Evolutionary conservation across 2,888 invertebrate species (phyloP).

Genomic region (Xestoiulus laeticollis): DNA sequence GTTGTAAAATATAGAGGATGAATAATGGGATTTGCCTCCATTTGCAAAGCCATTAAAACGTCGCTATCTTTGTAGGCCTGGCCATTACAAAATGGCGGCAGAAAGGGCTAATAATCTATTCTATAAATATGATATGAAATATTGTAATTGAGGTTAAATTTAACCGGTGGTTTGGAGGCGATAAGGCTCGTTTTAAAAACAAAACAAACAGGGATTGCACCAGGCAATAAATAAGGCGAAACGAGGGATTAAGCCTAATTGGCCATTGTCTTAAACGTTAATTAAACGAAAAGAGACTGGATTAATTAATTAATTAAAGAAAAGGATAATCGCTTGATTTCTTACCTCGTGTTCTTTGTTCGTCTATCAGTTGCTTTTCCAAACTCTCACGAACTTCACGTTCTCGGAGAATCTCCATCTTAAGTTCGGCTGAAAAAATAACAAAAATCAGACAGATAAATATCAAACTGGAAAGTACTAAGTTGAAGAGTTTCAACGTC

Average conservation of each 20-base stretch:
- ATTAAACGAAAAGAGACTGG: conserved; percentile 35
- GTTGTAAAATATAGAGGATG: no score
- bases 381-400: conserved; percentile 92
- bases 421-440: conserved; percentile 83
- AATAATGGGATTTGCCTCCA: no score
- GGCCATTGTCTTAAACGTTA: conserved; percentile 12
- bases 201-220: no score
- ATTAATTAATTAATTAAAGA: conserved; percentile 11
- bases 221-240: conserved; percentile 7
- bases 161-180: conserved; percentile 16
- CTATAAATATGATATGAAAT: conserved; percentile 36
- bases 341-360: conserved; percentile 95
- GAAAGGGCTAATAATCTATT: background rate
- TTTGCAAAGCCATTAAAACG: no score
- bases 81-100: background rate
- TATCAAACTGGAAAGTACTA: no score
- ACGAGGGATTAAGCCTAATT: background rate
- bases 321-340: conserved; percentile 58
- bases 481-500: no score
- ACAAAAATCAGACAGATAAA: background rate
- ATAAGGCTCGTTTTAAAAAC: conserved; percentile 43
- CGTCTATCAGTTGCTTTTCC: conserved; percentile 91
- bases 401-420: conserved; percentile 93
- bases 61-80: background rate
- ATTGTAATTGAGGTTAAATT: conserved; percentile 6